Base-by-base conservation (phyloP, 2,888 invertebrate species). In the Lepidonotus clava region DNA sequence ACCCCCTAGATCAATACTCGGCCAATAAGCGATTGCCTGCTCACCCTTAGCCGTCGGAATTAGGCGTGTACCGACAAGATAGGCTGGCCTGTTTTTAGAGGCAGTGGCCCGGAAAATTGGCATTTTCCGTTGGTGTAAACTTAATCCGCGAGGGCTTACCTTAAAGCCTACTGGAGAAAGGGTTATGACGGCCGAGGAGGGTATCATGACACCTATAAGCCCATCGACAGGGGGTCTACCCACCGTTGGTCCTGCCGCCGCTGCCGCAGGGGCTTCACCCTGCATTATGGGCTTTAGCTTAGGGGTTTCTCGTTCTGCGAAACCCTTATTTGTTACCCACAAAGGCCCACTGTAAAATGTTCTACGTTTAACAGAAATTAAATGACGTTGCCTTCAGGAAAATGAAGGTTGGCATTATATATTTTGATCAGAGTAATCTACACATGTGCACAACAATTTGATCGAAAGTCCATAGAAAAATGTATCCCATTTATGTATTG, bases 61-160 rank as follows among this genome's bases (percentile, higher is more conserved):
- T 53, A 53, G 53, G n/a, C 53, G 53, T 53, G 53, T 53, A 24
- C 11, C 11, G 61, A 32, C n/a, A 24, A 61, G 61, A 61, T 61
- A 61, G 61, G 61, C 28, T 32, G 61, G 14, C 11, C n/a, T 14
- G 61, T 24, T 32, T 24, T 4, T 32, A 28, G 28, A 24, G 18
- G 28, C 61, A 61, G 28, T 61, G 28, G 61, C 28, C 61, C 61
- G 61, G 61, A 61, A 61, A 61, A 61, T 61, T 61, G 61, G 61
- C 28, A 24, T 61, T 32, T 61, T 61, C 1, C 28, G 61, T 18
- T n/a, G 53, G 53, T 53, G 53, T 18, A 18, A 53, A n/a, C 53
- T 1, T 53, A n/a, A 61, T 8, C 28, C 28, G 61, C 24, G 24
- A 24, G 24, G 61, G n/a, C n/a, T n/a, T n/a, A n/a, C n/a, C n/a